A percentile compares a stretch with the other conserved stretches of the same genome.
Evolutionary conservation across 53 echinoderm and acorn worm genomes (phyloP).

Genomic region (Zoroaster sp.): DNA sequence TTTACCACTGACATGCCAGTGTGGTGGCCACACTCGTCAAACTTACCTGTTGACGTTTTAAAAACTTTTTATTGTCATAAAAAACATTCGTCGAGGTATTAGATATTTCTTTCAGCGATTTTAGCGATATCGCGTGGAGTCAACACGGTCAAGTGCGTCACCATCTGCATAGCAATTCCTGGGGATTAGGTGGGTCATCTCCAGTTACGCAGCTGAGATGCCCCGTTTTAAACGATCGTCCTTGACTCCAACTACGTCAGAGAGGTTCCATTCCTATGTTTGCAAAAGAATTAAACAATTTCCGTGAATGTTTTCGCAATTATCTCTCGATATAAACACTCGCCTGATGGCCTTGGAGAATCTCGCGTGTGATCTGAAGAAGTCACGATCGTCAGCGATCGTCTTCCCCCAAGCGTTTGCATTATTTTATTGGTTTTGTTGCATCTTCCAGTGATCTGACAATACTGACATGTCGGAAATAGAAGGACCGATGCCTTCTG

Average conservation of each 20-base stretch:
- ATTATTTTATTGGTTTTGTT: no score
- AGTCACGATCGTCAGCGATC: neutral
- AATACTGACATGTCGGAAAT: no score
- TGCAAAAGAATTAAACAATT: neutral
- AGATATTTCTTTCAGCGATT: slow-evolving; percentile 17
- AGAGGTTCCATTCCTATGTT: neutral
- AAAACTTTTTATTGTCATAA: no score
- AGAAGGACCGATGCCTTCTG: no score
- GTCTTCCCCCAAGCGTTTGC: no score
- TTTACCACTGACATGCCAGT: no score
- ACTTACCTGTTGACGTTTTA: no score
- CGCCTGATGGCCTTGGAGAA: slow-evolving; percentile 9
- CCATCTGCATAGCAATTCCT: slow-evolving; percentile 3
- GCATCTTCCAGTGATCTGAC: no score
- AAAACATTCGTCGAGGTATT: no score
- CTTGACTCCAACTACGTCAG: neutral
- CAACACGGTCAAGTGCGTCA: slow-evolving; percentile 22
- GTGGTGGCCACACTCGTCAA: no score
- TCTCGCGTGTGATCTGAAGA: neutral
- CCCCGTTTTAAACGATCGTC: neutral
- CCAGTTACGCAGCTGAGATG: neutral
- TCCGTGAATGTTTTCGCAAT: slow-evolving; percentile 32
- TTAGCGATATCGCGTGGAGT: neutral
- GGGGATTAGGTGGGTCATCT: neutral
- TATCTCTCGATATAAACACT: slow-evolving; percentile 14